Conservation (phyloP, 2,113 vertebrate species). For the Cettia cetti region DNA sequence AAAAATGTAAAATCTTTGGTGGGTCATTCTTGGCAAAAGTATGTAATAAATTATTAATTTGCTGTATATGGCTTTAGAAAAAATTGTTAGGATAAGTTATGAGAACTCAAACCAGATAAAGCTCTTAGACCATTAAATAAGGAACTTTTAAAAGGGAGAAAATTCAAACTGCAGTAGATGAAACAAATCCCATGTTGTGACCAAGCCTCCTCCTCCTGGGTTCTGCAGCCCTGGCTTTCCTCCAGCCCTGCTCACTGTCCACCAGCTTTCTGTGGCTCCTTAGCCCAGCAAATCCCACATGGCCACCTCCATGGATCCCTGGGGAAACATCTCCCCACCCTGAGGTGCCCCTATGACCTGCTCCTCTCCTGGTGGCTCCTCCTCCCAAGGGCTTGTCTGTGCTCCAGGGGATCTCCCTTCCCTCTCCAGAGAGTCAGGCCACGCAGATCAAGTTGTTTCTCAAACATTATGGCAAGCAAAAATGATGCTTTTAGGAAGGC, state of each 20-base stretch:
- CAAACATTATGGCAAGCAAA: background rate
- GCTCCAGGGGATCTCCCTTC: background rate
- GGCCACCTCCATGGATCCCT: background rate
- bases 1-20: background rate
- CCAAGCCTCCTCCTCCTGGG: background rate
- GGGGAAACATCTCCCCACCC: background rate
- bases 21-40: background rate
- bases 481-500: background rate
- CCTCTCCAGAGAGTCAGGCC: background rate
- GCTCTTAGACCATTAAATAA: background rate
- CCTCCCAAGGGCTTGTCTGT: background rate
- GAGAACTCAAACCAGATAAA: background rate
- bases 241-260: background rate
- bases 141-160: background rate
- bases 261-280: background rate
- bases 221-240: background rate
- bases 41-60: background rate
- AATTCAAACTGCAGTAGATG: background rate
- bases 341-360: fast-evolving
- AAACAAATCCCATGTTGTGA: background rate
- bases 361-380: background rate
- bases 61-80: background rate
- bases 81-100: background rate
- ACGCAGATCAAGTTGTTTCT: background rate
- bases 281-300: background rate